Evolutionary conservation across 2,797 vertebrate genomes (phyloP), one percentile per base, ranked within the genome.

Genomic region (Girardinus metallicus): DNA sequence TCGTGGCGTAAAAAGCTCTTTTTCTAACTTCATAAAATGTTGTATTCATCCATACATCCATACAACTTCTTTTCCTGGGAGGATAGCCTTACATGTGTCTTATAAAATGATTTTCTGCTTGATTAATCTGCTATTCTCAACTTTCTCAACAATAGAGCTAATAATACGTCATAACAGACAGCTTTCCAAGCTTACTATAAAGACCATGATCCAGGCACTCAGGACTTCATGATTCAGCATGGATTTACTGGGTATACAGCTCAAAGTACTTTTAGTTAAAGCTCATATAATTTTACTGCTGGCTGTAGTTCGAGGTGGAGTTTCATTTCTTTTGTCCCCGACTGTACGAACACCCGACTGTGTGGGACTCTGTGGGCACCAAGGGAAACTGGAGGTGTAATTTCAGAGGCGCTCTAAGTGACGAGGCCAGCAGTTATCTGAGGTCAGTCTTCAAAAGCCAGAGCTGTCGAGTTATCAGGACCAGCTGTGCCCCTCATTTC

Each of bases 401-500:
- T 94, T 95, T 93, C 91, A 94, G 92, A 92, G 91, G 91, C 9
- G 23, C 64, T 26, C 82, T 88, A 83, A 93, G 84, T 3, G 82
- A 87, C 86, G 84, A 86, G 83, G 84, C 82, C 87, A 75, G 91
- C 92, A 90, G 92, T 93, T 92, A 94, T 91, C 85, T 91, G 92
- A 93, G 91, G 92, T 86, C 83, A 51, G 89, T 80, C 88, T 89
- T 93, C 86, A 86, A 83, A 87, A 74, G 87, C 81, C 74, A 73
- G 36, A 89, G 81, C 41, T n/a, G 81, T 66, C 83, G 80, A 88
- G 89, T 90, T 91, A 91, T 88, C 83, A 53, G 77, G 89, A 89
- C 84, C 93, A 93, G 93, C 93, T 94, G 93, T 95, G 94, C 88
- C 86, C 21, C 94, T 94, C 93, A 91, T 86, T 92, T 92, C 93